A percentile compares a stretch with the other conserved stretches of the same genome.
Evolutionary conservation across 2,888 invertebrate species (phyloP).

Genomic region (Acanthosepion lycidas): DNA sequence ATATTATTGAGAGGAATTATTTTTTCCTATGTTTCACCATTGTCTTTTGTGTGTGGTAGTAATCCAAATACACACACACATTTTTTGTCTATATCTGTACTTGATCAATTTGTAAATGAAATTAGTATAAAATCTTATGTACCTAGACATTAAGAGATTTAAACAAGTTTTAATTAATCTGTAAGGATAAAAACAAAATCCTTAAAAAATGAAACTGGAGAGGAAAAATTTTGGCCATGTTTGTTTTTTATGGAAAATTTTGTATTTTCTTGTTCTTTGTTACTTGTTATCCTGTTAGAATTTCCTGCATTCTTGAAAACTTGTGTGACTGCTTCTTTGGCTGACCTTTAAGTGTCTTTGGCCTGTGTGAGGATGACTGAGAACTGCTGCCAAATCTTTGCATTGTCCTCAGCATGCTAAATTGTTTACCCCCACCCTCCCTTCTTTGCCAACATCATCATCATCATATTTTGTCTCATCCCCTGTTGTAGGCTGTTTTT

Average conservation of each 20-base stretch:
- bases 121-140: no score
- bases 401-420: background rate
- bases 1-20: no score
- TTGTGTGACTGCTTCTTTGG: background rate
- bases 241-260: background rate
- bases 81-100: no score
- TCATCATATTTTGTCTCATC: background rate
- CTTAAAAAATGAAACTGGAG: no score
- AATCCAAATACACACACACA: no score
- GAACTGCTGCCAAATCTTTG: conserved; percentile 17
- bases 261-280: background rate
- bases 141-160: no score
- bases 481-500: background rate
- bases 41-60: no score
- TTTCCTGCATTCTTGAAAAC: background rate
- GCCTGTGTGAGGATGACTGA: background rate
- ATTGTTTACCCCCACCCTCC: background rate
- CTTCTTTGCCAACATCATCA: background rate
- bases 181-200: no score
- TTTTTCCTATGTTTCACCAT: no score
- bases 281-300: background rate
- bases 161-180: no score
- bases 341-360: background rate
- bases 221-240: no score
- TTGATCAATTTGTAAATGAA: no score